A percentile compares a stretch with the other conserved stretches of the same genome.
These are phyloP conservation scores for Stenurella melanura DNA, from an alignment of 2,888 invertebrate genomes.

Conservation along the genomic window DNA sequence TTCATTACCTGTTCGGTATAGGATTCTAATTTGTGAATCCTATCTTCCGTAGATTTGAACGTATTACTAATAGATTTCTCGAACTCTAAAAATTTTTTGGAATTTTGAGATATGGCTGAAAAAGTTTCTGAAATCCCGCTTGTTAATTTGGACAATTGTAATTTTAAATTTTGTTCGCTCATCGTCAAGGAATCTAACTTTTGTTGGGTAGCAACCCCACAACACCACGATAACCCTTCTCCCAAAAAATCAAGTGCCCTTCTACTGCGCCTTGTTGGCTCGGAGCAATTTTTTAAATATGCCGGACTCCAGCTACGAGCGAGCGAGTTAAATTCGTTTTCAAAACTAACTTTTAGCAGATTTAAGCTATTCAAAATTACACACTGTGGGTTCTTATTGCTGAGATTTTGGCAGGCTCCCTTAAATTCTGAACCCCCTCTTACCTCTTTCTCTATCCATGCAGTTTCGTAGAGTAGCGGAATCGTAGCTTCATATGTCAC, in stretches of 20 bases:
- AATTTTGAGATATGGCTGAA: no score
- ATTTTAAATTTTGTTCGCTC: slow-evolving; percentile 33
- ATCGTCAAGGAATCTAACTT: slow-evolving; percentile 42
- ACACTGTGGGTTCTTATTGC: background rate
- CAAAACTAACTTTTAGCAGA: background rate
- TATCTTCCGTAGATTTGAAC: slow-evolving; percentile 12
- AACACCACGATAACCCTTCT: slow-evolving; percentile 49
- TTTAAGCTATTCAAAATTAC: background rate
- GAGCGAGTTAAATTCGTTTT: slow-evolving; percentile 1
- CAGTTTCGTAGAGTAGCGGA: slow-evolving; percentile 43
- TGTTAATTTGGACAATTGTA: no score
- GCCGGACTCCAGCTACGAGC: slow-evolving; percentile 13
- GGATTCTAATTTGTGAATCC: slow-evolving; percentile 15
- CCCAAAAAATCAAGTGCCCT: slow-evolving; percentile 47
- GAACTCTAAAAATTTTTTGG: background rate
- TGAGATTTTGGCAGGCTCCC: background rate
- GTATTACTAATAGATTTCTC: background rate
- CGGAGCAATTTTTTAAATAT: slow-evolving; percentile 20
- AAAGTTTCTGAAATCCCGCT: no score
- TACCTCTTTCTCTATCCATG: slow-evolving; percentile 19
- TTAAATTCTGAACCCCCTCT: background rate
- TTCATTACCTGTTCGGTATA: background rate
- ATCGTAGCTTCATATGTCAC: slow-evolving; percentile 48
- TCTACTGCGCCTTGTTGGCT: slow-evolving; percentile 3
- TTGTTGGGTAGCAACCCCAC: slow-evolving; percentile 49